Base-by-base conservation (phyloP, 2,888 invertebrate species). In the Trichacis sp. region DNA sequence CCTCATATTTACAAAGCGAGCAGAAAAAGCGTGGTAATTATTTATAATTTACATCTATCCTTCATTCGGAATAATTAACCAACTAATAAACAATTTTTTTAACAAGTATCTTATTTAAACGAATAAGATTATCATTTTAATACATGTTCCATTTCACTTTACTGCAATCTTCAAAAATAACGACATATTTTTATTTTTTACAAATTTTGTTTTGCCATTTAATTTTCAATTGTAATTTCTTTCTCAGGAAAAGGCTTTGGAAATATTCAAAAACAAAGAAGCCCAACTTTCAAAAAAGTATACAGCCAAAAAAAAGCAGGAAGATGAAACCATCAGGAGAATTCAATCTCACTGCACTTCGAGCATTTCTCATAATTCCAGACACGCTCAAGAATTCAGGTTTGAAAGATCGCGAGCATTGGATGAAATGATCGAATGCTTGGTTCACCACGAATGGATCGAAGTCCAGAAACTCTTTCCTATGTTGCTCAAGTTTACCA, bases 401-500 rank as follows among this genome's bases (percentile, higher is more conserved):
- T 61, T 59, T 50, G 51, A 38, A 15, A 20, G 46, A 15, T 51
- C 36, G 8, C 42, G 14, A 58, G 55, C 55, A 19, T 9, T 64
- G 6, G 20, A 6, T 8, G 64, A 71, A 55, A 63, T 71, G 69
- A 57, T 64, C 9, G 46, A 48, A 2, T 67, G 68, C 55, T 18
- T 65, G 29, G 55, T 59, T 56, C 65, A 24, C 40, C 68, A 71
- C 38, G 67, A 71, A 48, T 71, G 70, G 70, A 5, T 51, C 33
- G 63, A 60, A 54, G 20, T 69, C 12, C 70, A 71, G 42, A 59
- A 56, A 19, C 38, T 69, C 14, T 67, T 69, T 63, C 61, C 56
- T 33, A 11, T 69, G 15, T 46, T 71, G 30, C 18, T 69, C 40
- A 46, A 64, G 42, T 12, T 60, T 24, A 29, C 59, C 4, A 49